Conservation (phyloP, 2,797 vertebrate genomes). For the Allenopithecus nigroviridis region DNA sequence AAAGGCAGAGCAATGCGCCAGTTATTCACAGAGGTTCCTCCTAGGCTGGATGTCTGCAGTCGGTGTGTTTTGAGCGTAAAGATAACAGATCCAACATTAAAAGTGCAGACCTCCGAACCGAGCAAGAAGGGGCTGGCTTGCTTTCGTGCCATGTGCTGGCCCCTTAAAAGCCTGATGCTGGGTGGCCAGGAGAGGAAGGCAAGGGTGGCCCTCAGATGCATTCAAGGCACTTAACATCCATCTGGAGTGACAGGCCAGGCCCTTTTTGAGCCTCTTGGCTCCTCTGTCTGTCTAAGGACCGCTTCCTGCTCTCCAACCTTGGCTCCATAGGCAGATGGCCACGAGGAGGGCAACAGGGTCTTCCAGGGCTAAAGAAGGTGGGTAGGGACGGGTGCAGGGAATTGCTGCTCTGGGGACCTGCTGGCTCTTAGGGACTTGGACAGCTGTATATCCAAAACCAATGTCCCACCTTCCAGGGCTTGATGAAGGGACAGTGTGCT, state of each 20-base stretch:
- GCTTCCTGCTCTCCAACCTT: background rate
- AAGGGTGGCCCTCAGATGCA: background rate
- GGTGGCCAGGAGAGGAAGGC: background rate
- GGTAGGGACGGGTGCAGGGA: background rate
- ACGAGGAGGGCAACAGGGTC: background rate
- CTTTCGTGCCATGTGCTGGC: background rate
- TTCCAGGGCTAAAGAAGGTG: background rate
- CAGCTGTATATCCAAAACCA: background rate
- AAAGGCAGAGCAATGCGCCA: background rate
- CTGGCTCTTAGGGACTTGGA: background rate
- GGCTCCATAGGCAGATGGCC: background rate
- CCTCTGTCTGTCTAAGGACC: background rate
- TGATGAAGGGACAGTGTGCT: background rate
- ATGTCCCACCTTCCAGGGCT: background rate
- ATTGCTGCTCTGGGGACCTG: background rate
- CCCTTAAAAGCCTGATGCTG: background rate
- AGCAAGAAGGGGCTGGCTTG: background rate
- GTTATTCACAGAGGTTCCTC: background rate
- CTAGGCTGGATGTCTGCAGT: background rate
- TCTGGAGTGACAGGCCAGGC: background rate
- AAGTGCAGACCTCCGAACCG: background rate
- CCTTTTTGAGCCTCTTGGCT: background rate
- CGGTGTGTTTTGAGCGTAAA: background rate
- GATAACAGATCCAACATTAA: background rate
- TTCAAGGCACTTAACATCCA: background rate